Conservation (phyloP, 2,888 invertebrate genomes). For the Creontiades dilutus region DNA sequence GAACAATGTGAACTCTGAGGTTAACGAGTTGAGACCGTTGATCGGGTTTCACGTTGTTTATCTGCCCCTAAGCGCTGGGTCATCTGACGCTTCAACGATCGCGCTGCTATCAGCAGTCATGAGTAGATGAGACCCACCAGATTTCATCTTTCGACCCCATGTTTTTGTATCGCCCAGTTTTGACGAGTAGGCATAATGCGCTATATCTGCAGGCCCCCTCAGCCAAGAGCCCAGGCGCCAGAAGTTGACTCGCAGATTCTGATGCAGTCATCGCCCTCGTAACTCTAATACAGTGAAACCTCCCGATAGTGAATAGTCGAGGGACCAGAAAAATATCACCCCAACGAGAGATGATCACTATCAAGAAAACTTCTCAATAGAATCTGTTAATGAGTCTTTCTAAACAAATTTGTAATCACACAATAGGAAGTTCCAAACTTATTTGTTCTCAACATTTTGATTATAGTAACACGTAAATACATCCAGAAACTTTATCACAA, state of each 20-base stretch:
- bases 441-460: too few species aligned
- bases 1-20: not conserved
- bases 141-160: not conserved
- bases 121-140: not conserved
- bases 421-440: too few species aligned
- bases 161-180: conserved; percentile 8
- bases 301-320: too few species aligned
- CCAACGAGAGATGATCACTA: too few species aligned
- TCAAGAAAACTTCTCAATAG: too few species aligned
- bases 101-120: not conserved
- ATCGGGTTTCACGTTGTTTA: not conserved
- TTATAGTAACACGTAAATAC: too few species aligned
- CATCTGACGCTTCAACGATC: not conserved
- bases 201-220: not conserved
- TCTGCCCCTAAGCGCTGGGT: not conserved
- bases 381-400: too few species aligned
- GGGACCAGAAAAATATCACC: too few species aligned
- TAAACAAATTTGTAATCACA: too few species aligned
- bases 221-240: not conserved
- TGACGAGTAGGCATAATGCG: conserved; percentile 11
- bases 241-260: conserved; percentile 6
- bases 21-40: not conserved
- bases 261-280: not conserved
- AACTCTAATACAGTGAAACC: too few species aligned
- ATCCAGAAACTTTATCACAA: too few species aligned